A percentile compares a stretch with the other conserved stretches of the same genome.
phyloP scores from a whole-genome alignment of 2,797 vertebrate species.

The Lutjanus campechanus region DNA sequence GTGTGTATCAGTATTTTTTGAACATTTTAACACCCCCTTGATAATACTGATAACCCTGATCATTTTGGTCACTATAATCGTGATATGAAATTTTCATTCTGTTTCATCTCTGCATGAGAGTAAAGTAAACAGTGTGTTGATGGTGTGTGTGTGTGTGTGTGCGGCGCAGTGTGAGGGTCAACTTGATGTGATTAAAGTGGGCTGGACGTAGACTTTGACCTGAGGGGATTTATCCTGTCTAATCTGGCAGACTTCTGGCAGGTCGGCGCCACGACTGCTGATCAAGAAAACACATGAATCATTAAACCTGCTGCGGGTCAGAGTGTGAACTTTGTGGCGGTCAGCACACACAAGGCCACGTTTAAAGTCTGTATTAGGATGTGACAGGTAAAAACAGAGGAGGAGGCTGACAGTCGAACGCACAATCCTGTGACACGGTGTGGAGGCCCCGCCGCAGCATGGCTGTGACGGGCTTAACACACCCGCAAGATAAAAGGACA shows the following conservation, averaged over 20 bases:
- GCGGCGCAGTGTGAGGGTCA: slow-evolving; percentile 1
- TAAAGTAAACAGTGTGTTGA: slow-evolving; percentile 12
- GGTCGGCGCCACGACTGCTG: slow-evolving; percentile 2
- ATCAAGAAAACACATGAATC: slow-evolving; percentile 20
- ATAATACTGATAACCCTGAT: too few species aligned
- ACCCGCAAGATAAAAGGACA: slow-evolving; percentile 42
- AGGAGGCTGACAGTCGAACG: neutral
- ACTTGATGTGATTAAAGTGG: slow-evolving; percentile 17
- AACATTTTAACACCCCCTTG: too few species aligned
- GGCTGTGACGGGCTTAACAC: slow-evolving; percentile 12
- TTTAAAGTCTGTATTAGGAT: neutral
- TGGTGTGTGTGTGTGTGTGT: slow-evolving; percentile 21
- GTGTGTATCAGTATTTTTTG: too few species aligned
- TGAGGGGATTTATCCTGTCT: slow-evolving; percentile 29
- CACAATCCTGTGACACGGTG: neutral
- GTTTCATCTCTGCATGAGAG: neutral
- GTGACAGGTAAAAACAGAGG: neutral
- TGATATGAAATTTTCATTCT: too few species aligned
- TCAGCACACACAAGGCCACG: neutral
- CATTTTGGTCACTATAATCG: too few species aligned
- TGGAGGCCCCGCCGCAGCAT: neutral
- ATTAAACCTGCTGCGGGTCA: neutral
- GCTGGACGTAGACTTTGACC: slow-evolving; percentile 34
- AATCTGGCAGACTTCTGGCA: slow-evolving; percentile 18
- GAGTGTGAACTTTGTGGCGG: neutral